A percentile compares a stretch with the other conserved stretches of the same genome.
phyloP scores from a whole-genome alignment of 2,113 vertebrate species.

The Tragelaphus buxtoni region DNA sequence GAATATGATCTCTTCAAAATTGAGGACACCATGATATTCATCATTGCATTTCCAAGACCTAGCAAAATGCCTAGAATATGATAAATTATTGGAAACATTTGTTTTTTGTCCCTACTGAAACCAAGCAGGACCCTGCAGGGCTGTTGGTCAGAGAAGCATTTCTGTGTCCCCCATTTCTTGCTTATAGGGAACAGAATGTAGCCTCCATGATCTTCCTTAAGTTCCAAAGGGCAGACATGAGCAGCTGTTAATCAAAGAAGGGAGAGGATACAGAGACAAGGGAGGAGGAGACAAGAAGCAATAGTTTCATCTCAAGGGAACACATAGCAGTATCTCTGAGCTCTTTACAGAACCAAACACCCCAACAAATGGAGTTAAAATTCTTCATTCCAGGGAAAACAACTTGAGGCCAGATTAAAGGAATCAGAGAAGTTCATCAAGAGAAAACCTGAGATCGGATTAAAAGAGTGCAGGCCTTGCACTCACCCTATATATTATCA shows the following conservation, averaged over 20 bases:
- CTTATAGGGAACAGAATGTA: not conserved
- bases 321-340: not conserved
- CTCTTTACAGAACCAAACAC: not conserved
- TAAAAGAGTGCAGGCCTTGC: not conserved
- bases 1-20: not conserved
- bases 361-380: not conserved
- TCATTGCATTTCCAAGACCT: not conserved
- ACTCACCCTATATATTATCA: not conserved
- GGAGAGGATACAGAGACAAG: not conserved
- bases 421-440: not conserved
- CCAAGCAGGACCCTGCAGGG: fast-evolving
- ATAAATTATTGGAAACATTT: not conserved
- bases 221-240: not conserved
- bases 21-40: not conserved
- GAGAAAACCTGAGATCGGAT: not conserved
- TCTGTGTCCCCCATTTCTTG: not conserved
- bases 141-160: not conserved
- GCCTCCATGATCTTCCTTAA: not conserved
- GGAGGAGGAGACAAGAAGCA: not conserved
- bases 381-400: not conserved
- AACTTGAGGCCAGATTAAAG: not conserved
- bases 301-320: not conserved
- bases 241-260: not conserved
- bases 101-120: not conserved
- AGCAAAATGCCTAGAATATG: not conserved